Evolutionary conservation across 2,888 invertebrate genomes (phyloP), one percentile per base, ranked within the genome.

Genomic region (Pachliopta kotzebuea): DNA sequence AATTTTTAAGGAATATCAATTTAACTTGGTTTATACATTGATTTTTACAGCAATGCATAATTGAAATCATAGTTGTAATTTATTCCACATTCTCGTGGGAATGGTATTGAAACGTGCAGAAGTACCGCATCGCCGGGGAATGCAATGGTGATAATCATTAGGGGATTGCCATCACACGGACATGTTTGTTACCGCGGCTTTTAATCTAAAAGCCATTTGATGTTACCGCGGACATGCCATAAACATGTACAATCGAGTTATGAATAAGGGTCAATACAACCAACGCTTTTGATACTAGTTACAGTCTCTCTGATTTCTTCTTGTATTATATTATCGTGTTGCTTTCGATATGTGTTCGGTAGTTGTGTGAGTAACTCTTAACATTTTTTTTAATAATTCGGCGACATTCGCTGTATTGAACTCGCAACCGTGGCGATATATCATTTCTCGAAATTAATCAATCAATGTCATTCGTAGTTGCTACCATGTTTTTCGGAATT

Each of bases 201-300:
- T 78, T 78, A 78, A 77, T 78, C 70, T 90, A 87, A 90, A 88
- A 90, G 89, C 88, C 77, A 89, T 90, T 86, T 81, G 81, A 75
- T 90, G 90, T 90, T 72, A 72, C 77, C 78, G 75, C 70, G 72
- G 72, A 70, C 71, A 68, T 72, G 73, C 70, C 70, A 63, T 74
- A 69, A 71, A 78, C 71, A 74, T 76, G 83, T 73, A 78, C 77
- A 72, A 71, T 71, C 63, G 75, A 74, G 77, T 79, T 79, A 77
- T 75, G 69, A 67, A 76, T 75, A 74, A 76, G 81, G 82, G n/a
- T n/a, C 45, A 6, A n/a, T n/a, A 45, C n/a, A 14, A 4, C 45
- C 6, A n/a, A 7, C n/a, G n/a, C n/a, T 45, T 45, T n/a, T 6
- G 4, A 14, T 37, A 14, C 14, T 37, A 37, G 14, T 37, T 14